These are phyloP conservation scores for Cryptosula pallasiana DNA, from an alignment of 2,888 invertebrate genomes.

Conservation along the genomic window DNA sequence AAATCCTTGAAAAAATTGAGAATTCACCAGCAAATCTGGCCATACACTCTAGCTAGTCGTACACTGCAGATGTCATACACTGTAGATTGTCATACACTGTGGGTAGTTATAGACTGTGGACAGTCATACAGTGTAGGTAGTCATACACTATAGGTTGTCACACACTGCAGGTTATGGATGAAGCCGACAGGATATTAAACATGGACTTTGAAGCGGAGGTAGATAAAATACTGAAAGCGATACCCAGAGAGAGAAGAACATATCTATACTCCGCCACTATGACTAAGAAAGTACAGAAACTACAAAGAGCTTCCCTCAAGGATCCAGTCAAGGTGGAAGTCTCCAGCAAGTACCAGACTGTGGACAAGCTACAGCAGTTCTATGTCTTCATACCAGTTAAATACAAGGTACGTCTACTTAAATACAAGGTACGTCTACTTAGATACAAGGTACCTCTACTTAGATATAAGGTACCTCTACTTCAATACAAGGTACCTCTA, in stretches of 20 bases:
- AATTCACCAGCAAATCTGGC: too few species aligned
- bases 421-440: not conserved
- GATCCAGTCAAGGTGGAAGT: conserved; percentile 94
- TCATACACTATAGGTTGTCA: not conserved
- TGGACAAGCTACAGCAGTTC: conserved; percentile 88
- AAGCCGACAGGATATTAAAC: conserved; percentile 95
- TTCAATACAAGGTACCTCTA: not conserved
- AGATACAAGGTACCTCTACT: not conserved
- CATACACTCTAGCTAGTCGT: too few species aligned
- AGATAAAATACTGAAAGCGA: conserved; percentile 85
- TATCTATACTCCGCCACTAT: conserved; percentile 97
- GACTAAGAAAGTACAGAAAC: conserved; percentile 83
- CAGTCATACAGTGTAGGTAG: too few species aligned
- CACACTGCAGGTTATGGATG: conserved; percentile 86
- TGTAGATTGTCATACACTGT: too few species aligned
- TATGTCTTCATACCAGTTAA: conserved; percentile 93
- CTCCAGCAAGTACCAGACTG: conserved; percentile 94
- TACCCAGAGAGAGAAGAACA: conserved; percentile 85
- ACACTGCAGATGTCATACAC: too few species aligned
- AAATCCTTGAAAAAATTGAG: too few species aligned
- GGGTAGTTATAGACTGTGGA: too few species aligned
- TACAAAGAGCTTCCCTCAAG: conserved; percentile 87
- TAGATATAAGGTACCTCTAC: not conserved
- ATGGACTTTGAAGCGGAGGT: conserved; percentile 96
- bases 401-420: conserved; percentile 66